Base-by-base conservation (phyloP, 2,888 invertebrate species). In the Scrobipalpa atriplicella region DNA sequence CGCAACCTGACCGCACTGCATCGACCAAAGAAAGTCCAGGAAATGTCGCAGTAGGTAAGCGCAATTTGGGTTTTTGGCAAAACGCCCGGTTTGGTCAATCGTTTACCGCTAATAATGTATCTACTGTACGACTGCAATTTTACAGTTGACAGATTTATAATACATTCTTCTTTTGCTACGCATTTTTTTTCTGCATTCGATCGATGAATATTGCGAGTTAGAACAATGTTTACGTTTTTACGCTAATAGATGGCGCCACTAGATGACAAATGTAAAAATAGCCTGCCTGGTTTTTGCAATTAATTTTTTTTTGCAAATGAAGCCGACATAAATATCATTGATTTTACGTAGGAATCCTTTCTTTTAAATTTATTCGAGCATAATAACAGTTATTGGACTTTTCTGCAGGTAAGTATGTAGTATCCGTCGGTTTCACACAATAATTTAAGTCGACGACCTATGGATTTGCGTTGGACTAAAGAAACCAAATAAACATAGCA, bases 381-480 rank as follows among this genome's bases (percentile, higher is more conserved):
- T n/a, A n/a, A n/a, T n/a, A n/a, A n/a, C n/a, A n/a, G n/a, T n/a
- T n/a, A n/a, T n/a, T n/a, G n/a, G n/a, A n/a, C n/a, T n/a, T n/a
- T n/a, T n/a, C n/a, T n/a, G n/a, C n/a, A n/a, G n/a, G n/a, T n/a
- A n/a, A n/a, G n/a, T n/a, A n/a, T n/a, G n/a, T n/a, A n/a, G n/a
- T n/a, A n/a, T n/a, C n/a, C n/a, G n/a, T n/a, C n/a, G n/a, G n/a
- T n/a, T n/a, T 29, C 29, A 29, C 5, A 3, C 2, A 29, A 29
- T 29, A 29, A 29, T 29, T n/a, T 29, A 29, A 29, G 29, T 51
- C 51, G 51, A 16, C 51, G 85, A 78, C 81, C 84, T 79, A 73
- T 70, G 83, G 87, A 80, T 84, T 77, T 75, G 75, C 81, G 83
- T 84, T 81, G 3, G 16, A 2, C 18, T 29, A 62, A 62, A 62